phyloP scores from a whole-genome alignment of 2,888 invertebrate species.

The Hyposoter didymator region DNA sequence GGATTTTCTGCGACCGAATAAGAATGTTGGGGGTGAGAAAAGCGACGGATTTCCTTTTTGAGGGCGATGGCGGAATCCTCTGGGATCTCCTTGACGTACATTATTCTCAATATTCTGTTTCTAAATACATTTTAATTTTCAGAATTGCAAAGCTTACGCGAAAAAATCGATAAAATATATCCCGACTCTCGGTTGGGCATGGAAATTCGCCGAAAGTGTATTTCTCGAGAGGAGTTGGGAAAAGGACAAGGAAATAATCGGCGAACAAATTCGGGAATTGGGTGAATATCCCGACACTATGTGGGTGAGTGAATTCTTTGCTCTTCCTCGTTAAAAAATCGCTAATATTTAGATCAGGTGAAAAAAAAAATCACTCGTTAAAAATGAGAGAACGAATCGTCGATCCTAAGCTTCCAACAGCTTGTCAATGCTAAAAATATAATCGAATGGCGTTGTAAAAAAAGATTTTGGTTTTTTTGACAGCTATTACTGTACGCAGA shows the following conservation, averaged over 20 bases:
- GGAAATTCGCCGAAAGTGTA: conserved; percentile 97
- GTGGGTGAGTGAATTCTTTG: conserved; percentile 88
- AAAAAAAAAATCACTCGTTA: not conserved
- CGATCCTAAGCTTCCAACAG: not conserved
- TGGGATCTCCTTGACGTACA: not conserved
- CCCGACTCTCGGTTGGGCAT: conserved; percentile 97
- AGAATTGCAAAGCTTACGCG: conserved; percentile 97
- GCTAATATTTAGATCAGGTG: not conserved
- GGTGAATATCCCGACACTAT: conserved; percentile 95
- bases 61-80: no score
- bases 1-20: conserved; percentile 94
- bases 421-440: not conserved
- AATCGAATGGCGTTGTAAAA: not conserved
- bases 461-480: not conserved
- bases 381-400: not conserved
- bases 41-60: conserved; percentile 67
- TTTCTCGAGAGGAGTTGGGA: conserved; percentile 97
- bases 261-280: conserved; percentile 91
- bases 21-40: conserved; percentile 91
- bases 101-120: not conserved
- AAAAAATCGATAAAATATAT: conserved; percentile 96
- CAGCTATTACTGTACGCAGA: conserved; percentile 89
- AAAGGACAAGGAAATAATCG: conserved; percentile 94
- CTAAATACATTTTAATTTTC: conserved; percentile 26
- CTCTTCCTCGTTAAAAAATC: not conserved